Base-by-base conservation (phyloP, 2,888 invertebrate genomes). In the Lapara coniferarum region DNA sequence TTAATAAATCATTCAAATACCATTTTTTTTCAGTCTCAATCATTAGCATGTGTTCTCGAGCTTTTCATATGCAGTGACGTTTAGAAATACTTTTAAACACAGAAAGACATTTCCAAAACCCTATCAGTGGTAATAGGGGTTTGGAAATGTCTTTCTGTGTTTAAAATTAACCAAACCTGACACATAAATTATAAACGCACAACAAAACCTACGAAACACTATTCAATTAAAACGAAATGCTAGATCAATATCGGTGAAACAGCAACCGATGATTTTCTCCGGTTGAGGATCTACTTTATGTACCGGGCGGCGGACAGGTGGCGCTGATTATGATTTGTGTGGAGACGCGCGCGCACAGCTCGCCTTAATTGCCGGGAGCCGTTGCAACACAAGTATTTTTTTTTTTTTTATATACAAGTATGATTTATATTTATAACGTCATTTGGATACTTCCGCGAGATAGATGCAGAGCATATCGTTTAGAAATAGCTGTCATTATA, bases 271-370 rank as follows among this genome's bases (percentile, higher is more conserved):
- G 53, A 53, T 71, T 75, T 77, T 77, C 73, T 75, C 75, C 73
- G 72, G 16, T 63, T 63, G 46, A 63, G 19, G 19, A 46, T 63
- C 63, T 63, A 63, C 75, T 74, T 73, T 78, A 79, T 78, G 75
- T 79, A 77, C 78, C 75, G 79, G 71, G 70, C 79, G 83, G 83
- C 85, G 84, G 84, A 86, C 83, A 85, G 85, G 81, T 87, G 86
- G 83, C 81, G 82, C 77, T 86, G 86, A 86, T 84, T 84, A 82
- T 84, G 85, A 86, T 87, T 86, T 84, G 83, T 84, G 83, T 77
- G 66, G 73, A 78, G 63, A 19, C 49, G 63, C 63, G 63, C 80
- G 73, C 72, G 78, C 78, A 73, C 81, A 75, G 74, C 71, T 71
- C 75, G 71, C 74, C 63, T 49, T 63, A 63, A 63, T 63, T 63